Evolutionary conservation across 2,888 invertebrate genomes (phyloP).

Genomic region (Celastrina argiolus): DNA sequence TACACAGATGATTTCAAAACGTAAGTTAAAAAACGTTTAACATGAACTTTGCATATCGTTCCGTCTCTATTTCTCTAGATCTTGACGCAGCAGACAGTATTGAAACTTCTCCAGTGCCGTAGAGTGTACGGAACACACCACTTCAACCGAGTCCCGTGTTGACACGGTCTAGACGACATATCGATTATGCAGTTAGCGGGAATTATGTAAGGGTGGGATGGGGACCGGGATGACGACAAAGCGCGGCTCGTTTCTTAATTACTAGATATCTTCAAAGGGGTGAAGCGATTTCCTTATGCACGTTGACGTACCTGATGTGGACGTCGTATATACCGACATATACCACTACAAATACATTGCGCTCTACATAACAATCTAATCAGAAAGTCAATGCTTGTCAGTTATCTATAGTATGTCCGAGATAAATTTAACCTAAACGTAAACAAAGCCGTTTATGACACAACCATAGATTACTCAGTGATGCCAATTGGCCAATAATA

Average conservation of each 20-base stretch:
- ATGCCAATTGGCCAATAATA: no score
- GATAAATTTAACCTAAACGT: no score
- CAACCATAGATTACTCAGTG: no score
- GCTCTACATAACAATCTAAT: no score
- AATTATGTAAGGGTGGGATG: constrained; percentile 61
- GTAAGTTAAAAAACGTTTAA: no score
- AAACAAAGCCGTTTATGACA: no score
- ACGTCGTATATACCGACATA: no score
- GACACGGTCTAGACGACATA: constrained; percentile 62
- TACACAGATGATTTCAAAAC: no score
- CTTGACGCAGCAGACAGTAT: not conserved
- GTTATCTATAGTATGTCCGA: no score
- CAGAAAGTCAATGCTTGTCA: no score
- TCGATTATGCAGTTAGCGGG: constrained; percentile 71
- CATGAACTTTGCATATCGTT: no score
- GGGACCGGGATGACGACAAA: constrained; percentile 51
- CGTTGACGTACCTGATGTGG: not conserved
- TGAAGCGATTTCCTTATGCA: constrained; percentile 24
- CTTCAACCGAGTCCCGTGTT: constrained; percentile 33
- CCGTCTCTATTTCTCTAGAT: not conserved
- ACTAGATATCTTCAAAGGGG: constrained; percentile 49
- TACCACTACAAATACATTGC: no score
- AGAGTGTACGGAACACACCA: not conserved
- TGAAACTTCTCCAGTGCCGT: not conserved
- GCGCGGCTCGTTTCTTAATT: constrained; percentile 67